phyloP scores from a whole-genome alignment of 2,113 vertebrate genomes.

The Nicator chloris region DNA sequence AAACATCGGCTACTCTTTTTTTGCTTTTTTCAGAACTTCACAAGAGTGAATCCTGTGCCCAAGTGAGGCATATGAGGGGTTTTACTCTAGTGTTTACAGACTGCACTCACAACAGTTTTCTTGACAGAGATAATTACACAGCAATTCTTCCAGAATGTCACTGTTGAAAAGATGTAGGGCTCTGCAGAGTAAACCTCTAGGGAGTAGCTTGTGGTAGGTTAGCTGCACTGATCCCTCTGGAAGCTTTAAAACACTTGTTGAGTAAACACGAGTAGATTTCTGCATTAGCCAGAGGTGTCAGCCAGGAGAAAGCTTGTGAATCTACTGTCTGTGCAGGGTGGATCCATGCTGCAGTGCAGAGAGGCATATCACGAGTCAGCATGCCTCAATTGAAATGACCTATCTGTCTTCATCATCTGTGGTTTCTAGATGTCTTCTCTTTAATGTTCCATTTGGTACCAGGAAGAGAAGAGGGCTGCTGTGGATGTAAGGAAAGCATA shows the following conservation, averaged over 20 bases:
- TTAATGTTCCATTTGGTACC: neutral
- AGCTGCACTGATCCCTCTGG: neutral
- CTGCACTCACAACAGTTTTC: neutral
- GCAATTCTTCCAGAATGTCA: neutral
- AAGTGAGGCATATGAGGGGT: neutral
- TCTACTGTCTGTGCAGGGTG: neutral
- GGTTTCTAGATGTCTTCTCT: neutral
- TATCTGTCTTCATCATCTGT: neutral
- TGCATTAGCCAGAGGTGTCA: neutral
- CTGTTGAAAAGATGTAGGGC: neutral
- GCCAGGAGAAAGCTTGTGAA: neutral
- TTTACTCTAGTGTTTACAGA: neutral
- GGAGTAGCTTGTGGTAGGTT: neutral
- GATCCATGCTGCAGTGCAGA: neutral
- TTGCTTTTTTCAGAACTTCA: neutral
- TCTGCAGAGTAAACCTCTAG: neutral
- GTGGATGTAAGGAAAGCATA: neutral
- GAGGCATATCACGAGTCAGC: neutral
- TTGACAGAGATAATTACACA: neutral
- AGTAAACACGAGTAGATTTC: neutral
- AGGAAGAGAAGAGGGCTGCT: neutral
- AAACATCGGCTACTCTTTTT: neutral
- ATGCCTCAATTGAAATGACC: fast-evolving
- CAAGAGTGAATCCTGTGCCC: neutral
- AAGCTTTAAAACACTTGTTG: neutral